Percentiles rank a stretch among this genome's conserved stretches.
These are phyloP conservation scores for Drosophila rubida DNA, from an alignment of 2,888 invertebrate species.

Conservation along the genomic window DNA sequence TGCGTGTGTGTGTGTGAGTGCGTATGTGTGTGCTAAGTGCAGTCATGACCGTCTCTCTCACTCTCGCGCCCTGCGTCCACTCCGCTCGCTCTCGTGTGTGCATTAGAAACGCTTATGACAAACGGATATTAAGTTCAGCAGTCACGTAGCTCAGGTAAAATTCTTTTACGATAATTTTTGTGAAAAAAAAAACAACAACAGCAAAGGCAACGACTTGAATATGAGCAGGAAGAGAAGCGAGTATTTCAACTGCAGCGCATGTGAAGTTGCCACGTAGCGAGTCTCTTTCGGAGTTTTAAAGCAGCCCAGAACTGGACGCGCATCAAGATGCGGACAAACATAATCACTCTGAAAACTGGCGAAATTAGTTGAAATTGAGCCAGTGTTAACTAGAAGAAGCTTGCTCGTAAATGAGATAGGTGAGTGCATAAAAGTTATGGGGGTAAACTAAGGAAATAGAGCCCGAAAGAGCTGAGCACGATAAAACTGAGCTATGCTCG, in stretches of 20 bases:
- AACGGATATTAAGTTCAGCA: slow-evolving; percentile 77
- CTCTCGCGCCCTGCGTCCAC: slow-evolving; percentile 19
- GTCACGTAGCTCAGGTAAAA: slow-evolving; percentile 83
- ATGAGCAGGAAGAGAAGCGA: background rate
- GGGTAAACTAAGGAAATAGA: too few species aligned
- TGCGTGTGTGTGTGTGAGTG: slow-evolving; percentile 17
- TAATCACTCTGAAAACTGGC: slow-evolving; percentile 27
- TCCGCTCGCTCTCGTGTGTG: slow-evolving; percentile 48
- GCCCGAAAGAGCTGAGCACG: too few species aligned
- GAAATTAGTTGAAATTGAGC: slow-evolving; percentile 21
- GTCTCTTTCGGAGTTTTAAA: slow-evolving; percentile 29
- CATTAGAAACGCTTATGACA: slow-evolving; percentile 75
- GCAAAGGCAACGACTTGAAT: background rate
- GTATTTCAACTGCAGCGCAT: slow-evolving; percentile 43
- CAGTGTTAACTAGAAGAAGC: slow-evolving; percentile 4
- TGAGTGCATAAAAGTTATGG: background rate
- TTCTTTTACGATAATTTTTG: slow-evolving; percentile 82
- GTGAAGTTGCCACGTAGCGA: slow-evolving; percentile 32
- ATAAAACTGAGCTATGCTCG: too few species aligned
- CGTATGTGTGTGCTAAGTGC: slow-evolving; percentile 60
- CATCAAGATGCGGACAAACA: slow-evolving; percentile 8
- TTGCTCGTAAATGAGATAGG: background rate
- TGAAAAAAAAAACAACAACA: slow-evolving; percentile 39
- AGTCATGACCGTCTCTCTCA: slow-evolving; percentile 35
- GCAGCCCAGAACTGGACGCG: slow-evolving; percentile 2